Percentiles rank a stretch among this genome's conserved stretches.
phyloP scores from a whole-genome alignment of 2,113 vertebrate species.

The Poeciliopsis occidentalis region DNA sequence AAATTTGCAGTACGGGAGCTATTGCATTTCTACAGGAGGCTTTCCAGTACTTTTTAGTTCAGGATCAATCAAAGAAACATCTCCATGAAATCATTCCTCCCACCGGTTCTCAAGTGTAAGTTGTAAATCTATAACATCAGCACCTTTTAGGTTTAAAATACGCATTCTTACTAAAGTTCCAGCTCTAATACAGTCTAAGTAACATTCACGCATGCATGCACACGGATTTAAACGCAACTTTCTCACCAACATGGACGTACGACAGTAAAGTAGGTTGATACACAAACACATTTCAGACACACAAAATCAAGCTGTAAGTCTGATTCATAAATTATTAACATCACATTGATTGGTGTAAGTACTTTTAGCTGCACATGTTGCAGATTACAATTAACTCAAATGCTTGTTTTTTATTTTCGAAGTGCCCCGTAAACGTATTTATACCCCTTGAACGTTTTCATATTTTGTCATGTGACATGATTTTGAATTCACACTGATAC shows the following conservation, averaged over 20 bases:
- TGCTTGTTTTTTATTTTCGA: conserved; percentile 28
- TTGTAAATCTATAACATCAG: conserved; percentile 70
- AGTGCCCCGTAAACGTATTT: neutral
- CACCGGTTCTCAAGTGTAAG: conserved; percentile 19
- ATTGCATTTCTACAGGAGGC: conserved; percentile 46
- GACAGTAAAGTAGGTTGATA: conserved; percentile 25
- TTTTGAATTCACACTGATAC: neutral
- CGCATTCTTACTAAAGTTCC: conserved; percentile 28
- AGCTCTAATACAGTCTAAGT: conserved; percentile 32
- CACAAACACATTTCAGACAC: conserved; percentile 28
- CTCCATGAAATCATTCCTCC: conserved; percentile 27
- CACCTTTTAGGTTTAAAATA: conserved; percentile 68
- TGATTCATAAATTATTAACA: conserved; percentile 69
- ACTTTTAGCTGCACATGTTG: conserved; percentile 38
- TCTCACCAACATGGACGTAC: conserved; percentile 15
- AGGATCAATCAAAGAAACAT: conserved; percentile 19
- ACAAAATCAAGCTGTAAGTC: conserved; percentile 50
- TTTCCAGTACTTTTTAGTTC: conserved; percentile 9
- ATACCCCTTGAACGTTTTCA: neutral
- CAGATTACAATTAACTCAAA: conserved; percentile 41
- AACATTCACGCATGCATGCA: conserved; percentile 35
- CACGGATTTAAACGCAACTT: conserved; percentile 19
- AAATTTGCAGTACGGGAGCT: conserved; percentile 62
- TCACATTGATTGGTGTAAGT: conserved; percentile 55
- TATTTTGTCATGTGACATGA: neutral